A percentile compares a stretch with the other conserved stretches of the same genome.
phyloP scores from a whole-genome alignment of 2,888 invertebrate genomes.

The Monochamus alternatus region DNA sequence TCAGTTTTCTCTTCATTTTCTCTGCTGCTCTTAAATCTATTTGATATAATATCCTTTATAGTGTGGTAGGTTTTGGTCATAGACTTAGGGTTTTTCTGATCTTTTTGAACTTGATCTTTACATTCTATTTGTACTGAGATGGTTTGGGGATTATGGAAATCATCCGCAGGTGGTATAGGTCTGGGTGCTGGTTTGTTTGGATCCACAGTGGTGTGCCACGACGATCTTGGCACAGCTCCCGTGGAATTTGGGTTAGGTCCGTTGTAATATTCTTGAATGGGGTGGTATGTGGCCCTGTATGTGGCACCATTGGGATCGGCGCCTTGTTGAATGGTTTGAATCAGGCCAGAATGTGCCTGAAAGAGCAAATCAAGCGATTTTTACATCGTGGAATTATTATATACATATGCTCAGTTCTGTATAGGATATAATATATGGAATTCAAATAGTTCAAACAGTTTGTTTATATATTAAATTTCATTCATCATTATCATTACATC shows the following conservation, averaged over 20 bases:
- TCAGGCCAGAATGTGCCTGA: constrained; percentile 65
- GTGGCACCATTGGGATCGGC: constrained; percentile 71
- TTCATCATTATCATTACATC: too few species aligned
- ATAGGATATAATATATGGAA: too few species aligned
- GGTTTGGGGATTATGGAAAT: constrained; percentile 59
- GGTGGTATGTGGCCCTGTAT: constrained; percentile 74
- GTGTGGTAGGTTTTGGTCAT: constrained; percentile 87
- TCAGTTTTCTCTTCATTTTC: constrained; percentile 76
- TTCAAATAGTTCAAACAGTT: too few species aligned
- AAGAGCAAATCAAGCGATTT: not conserved
- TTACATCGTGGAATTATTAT: not conserved
- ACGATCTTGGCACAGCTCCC: constrained; percentile 67
- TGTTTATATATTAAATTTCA: too few species aligned
- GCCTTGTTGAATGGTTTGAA: constrained; percentile 72
- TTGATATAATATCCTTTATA: constrained; percentile 87
- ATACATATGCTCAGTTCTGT: too few species aligned
- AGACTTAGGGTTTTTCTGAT: constrained; percentile 76
- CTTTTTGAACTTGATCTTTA: constrained; percentile 67
- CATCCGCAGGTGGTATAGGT: constrained; percentile 63
- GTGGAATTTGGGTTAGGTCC: constrained; percentile 63
- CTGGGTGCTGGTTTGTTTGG: constrained; percentile 62
- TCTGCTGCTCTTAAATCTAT: constrained; percentile 80
- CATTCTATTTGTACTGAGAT: constrained; percentile 77
- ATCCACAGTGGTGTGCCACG: constrained; percentile 68
- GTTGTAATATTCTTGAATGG: constrained; percentile 72